phyloP scores from a whole-genome alignment of 2,113 vertebrate genomes.

The Neoarius graeffei region DNA sequence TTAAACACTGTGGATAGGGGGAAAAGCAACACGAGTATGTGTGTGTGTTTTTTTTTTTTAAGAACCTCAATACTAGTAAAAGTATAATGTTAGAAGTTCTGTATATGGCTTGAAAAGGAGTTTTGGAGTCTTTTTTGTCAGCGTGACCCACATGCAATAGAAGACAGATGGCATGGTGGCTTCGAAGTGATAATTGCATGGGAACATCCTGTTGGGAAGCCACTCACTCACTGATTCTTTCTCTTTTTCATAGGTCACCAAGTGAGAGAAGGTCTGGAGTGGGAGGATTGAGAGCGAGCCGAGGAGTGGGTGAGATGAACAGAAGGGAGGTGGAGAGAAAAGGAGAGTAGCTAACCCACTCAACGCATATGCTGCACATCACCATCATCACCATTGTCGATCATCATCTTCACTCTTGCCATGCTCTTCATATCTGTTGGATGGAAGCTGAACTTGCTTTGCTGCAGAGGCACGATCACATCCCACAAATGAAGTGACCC shows the following conservation, averaged over 20 bases:
- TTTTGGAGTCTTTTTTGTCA: not conserved
- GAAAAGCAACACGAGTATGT: not conserved
- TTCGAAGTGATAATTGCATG: slow-evolving; percentile 67
- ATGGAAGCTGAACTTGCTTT: slow-evolving; percentile 58
- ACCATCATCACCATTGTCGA: slow-evolving; percentile 30
- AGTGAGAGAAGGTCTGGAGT: slow-evolving; percentile 50
- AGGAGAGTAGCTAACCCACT: slow-evolving; percentile 52
- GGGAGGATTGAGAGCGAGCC: slow-evolving; percentile 24
- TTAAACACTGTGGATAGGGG: not conserved
- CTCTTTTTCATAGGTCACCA: slow-evolving; percentile 62
- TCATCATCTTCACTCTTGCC: slow-evolving; percentile 43
- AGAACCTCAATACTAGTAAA: not conserved
- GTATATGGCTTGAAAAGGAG: not conserved
- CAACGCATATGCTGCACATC: slow-evolving; percentile 40
- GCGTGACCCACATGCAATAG: slow-evolving; percentile 51
- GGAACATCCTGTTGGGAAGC: slow-evolving; percentile 61
- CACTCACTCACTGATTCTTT: slow-evolving; percentile 44
- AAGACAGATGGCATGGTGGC: slow-evolving; percentile 68
- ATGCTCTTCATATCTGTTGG: slow-evolving; percentile 42
- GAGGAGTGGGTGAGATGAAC: slow-evolving; percentile 13
- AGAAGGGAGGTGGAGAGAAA: not conserved
- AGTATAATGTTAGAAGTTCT: not conserved
- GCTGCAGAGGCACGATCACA: slow-evolving; percentile 55
- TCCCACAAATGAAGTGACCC: slow-evolving; percentile 36
- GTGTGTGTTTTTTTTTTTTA: not conserved